Evolutionary conservation across 2,888 invertebrate species (phyloP).

Genomic region (Lamproptera curius): DNA sequence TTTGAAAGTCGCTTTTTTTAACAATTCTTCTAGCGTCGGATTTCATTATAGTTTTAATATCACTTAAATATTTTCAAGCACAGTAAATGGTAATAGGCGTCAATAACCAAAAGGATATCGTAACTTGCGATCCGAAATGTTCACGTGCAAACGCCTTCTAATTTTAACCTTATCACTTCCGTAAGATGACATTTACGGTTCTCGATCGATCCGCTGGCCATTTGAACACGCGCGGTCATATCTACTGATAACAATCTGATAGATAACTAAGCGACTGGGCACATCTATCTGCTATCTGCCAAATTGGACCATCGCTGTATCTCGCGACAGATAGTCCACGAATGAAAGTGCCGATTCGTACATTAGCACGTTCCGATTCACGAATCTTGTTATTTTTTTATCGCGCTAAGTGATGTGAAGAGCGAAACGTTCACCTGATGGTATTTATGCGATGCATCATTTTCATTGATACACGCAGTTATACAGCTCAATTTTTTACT

Average conservation of each 20-base stretch:
- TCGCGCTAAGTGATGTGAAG: too few relatives aligned
- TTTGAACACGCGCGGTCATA: conserved; percentile 57
- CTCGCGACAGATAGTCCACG: conserved; percentile 29
- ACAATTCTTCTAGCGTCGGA: not conserved
- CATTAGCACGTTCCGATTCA: too few relatives aligned
- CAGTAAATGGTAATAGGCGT: not conserved
- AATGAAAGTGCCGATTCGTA: too few relatives aligned
- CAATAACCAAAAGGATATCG: too few relatives aligned
- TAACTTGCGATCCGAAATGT: not conserved
- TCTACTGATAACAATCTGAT: conserved; percentile 51
- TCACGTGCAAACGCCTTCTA: conserved; percentile 34
- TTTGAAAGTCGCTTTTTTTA: not conserved
- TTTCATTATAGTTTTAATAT: not conserved
- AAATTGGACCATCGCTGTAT: conserved; percentile 19
- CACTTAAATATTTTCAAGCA: not conserved
- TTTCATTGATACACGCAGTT: too few relatives aligned
- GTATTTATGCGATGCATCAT: too few relatives aligned
- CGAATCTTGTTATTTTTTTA: too few relatives aligned
- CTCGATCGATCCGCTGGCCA: conserved; percentile 43
- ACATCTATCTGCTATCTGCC: conserved; percentile 24
- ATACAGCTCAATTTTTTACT: too few relatives aligned
- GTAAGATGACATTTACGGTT: conserved; percentile 33
- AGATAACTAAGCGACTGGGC: conserved; percentile 44
- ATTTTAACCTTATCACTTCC: conserved; percentile 47
- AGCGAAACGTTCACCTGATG: too few relatives aligned